These are phyloP conservation scores for Eledona agricola DNA, from an alignment of 2,888 invertebrate species.

Conservation along the genomic window DNA sequence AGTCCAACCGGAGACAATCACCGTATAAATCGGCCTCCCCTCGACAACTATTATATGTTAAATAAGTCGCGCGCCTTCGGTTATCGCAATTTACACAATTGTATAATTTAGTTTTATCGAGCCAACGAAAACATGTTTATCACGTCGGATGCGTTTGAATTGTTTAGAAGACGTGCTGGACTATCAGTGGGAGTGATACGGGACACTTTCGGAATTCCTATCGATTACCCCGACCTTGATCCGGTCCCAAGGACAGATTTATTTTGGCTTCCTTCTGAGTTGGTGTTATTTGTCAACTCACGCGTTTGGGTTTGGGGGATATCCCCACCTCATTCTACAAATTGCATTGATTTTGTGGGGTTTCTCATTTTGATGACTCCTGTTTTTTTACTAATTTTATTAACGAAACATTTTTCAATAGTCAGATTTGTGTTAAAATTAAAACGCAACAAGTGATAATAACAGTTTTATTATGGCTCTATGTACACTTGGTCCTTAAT, in stretches of 20 bases:
- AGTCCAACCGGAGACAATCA: conserved; percentile 5
- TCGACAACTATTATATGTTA: conserved; percentile 13
- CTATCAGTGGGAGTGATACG: neutral
- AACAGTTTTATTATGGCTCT: conserved; percentile 12
- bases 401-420: too few relatives aligned
- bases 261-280: too few relatives aligned
- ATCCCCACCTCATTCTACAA: too few relatives aligned
- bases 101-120: conserved; percentile 31
- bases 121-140: conserved; percentile 25
- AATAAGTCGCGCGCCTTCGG: conserved; percentile 24
- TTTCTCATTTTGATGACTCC: too few relatives aligned
- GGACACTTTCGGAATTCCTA: neutral
- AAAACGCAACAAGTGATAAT: too few relatives aligned
- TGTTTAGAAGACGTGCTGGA: conserved; percentile 5
- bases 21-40: conserved; percentile 11
- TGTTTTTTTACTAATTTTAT: too few relatives aligned
- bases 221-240: conserved; percentile 17
- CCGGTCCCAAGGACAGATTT: neutral
- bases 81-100: conserved; percentile 36
- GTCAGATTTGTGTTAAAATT: too few relatives aligned
- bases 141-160: too few relatives aligned
- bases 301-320: too few relatives aligned
- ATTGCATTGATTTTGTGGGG: too few relatives aligned
- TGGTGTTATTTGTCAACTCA: too few relatives aligned
- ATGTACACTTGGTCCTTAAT: conserved; percentile 34